phyloP scores from a whole-genome alignment of 1,140 invertebrate genomes.

The Lucilia sericata region DNA sequence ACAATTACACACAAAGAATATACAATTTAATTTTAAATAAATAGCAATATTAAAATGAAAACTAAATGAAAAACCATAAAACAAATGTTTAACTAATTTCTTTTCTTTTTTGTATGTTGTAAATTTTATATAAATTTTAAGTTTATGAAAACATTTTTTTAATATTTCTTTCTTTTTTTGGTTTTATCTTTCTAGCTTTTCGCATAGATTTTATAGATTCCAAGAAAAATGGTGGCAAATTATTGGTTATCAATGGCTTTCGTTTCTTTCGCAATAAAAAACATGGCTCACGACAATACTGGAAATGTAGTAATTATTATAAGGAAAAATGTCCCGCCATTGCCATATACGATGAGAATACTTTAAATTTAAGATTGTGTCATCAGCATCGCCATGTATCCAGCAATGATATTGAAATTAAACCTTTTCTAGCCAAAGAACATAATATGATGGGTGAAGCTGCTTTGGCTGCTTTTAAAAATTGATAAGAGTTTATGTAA shows the following conservation, averaged over 20 bases:
- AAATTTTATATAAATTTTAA: slow-evolving; percentile 34
- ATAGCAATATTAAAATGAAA: slow-evolving; percentile 32
- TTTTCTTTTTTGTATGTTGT: slow-evolving; percentile 18
- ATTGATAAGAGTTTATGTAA: slow-evolving; percentile 24
- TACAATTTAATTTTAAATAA: slow-evolving; percentile 24
- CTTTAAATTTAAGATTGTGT: slow-evolving; percentile 60
- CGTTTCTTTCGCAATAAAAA: slow-evolving; percentile 67
- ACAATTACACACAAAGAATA: background rate
- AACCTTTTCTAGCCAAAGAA: slow-evolving; percentile 54
- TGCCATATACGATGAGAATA: slow-evolving; percentile 64
- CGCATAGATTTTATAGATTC: slow-evolving; percentile 66
- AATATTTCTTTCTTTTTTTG: slow-evolving; percentile 48
- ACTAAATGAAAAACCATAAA: too few species aligned
- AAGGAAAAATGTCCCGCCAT: slow-evolving; percentile 66
- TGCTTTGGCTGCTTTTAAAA: slow-evolving; percentile 36
- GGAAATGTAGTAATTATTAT: slow-evolving; percentile 67
- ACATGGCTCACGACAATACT: slow-evolving; percentile 64
- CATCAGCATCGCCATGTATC: slow-evolving; percentile 64
- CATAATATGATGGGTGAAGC: slow-evolving; percentile 38
- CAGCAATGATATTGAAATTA: slow-evolving; percentile 65
- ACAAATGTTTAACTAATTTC: background rate
- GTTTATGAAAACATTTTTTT: slow-evolving; percentile 28
- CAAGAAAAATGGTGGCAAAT: slow-evolving; percentile 65
- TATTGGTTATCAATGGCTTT: slow-evolving; percentile 67
- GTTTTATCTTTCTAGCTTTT: slow-evolving; percentile 53